These are phyloP conservation scores for Actias luna DNA, from an alignment of 2,888 invertebrate genomes.

Conservation along the genomic window DNA sequence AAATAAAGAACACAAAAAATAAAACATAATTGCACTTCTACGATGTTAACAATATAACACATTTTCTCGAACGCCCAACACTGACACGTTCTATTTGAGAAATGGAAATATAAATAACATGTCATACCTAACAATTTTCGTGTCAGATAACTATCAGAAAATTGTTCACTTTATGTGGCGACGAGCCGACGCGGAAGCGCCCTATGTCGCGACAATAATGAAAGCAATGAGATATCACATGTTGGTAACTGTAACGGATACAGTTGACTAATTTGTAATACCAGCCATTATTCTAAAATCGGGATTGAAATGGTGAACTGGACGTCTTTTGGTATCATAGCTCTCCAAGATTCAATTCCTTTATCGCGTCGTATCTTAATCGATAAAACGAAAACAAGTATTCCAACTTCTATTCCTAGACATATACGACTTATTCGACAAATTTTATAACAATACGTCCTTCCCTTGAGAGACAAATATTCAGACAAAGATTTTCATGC, in stretches of 20 bases:
- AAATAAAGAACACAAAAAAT: not conserved
- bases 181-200: conserved; percentile 51
- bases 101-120: conserved; percentile 76
- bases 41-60: conserved; percentile 18
- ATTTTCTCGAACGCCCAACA: conserved; percentile 24
- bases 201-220: conserved; percentile 58
- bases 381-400: too few species aligned
- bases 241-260: conserved; percentile 9
- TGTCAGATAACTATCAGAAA: conserved; percentile 77
- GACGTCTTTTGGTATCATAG: too few species aligned
- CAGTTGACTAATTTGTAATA: conserved; percentile 21
- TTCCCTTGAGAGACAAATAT: too few species aligned
- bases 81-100: conserved; percentile 49
- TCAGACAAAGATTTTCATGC: too few species aligned
- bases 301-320: too few species aligned
- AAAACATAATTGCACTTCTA: not conserved
- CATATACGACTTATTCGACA: too few species aligned
- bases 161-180: conserved; percentile 73
- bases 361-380: too few species aligned
- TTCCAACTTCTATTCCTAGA: too few species aligned
- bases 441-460: too few species aligned
- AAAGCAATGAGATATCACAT: conserved; percentile 34
- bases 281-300: too few species aligned
- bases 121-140: conserved; percentile 72
- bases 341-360: too few species aligned